Percentiles rank a stretch among this genome's conserved stretches.
phyloP scores from a whole-genome alignment of 1,140 invertebrate species.

The Parapsyche elsis region DNA sequence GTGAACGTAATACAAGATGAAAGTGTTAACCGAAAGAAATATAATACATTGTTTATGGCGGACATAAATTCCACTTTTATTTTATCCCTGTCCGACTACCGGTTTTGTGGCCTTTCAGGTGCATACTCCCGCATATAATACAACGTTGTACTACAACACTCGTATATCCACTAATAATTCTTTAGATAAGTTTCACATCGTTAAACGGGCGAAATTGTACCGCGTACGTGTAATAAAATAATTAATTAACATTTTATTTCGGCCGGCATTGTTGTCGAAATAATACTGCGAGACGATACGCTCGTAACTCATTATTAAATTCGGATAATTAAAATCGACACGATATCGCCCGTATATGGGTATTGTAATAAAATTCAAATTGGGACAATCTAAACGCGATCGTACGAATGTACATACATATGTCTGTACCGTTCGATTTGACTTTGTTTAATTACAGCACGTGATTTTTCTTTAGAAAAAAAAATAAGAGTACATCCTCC shows the following conservation, averaged over 20 bases:
- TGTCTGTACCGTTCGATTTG: too few relatives aligned
- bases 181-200: slow-evolving; percentile 28
- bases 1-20: slow-evolving; percentile 9
- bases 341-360: too few relatives aligned
- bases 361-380: too few relatives aligned
- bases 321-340: slow-evolving; percentile 22
- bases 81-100: slow-evolving; percentile 30
- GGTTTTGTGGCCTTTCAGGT: slow-evolving; percentile 17
- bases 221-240: slow-evolving; percentile 9
- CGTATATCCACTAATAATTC: neutral
- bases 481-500: too few relatives aligned
- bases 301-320: slow-evolving; percentile 25
- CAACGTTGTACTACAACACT: too few relatives aligned
- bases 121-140: neutral
- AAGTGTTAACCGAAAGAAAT: slow-evolving; percentile 37
- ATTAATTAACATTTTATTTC: slow-evolving; percentile 22
- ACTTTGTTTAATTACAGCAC: too few relatives aligned
- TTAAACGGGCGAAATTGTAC: slow-evolving; percentile 24
- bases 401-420: too few relatives aligned
- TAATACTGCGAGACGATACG: slow-evolving; percentile 7
- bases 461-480: too few relatives aligned
- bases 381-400: too few relatives aligned
- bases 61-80: slow-evolving; percentile 31
- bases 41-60: slow-evolving; percentile 34
- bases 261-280: slow-evolving; percentile 26